These are phyloP conservation scores for Scotopteryx bipunctaria DNA, from an alignment of 2,888 invertebrate genomes.

Conservation along the genomic window DNA sequence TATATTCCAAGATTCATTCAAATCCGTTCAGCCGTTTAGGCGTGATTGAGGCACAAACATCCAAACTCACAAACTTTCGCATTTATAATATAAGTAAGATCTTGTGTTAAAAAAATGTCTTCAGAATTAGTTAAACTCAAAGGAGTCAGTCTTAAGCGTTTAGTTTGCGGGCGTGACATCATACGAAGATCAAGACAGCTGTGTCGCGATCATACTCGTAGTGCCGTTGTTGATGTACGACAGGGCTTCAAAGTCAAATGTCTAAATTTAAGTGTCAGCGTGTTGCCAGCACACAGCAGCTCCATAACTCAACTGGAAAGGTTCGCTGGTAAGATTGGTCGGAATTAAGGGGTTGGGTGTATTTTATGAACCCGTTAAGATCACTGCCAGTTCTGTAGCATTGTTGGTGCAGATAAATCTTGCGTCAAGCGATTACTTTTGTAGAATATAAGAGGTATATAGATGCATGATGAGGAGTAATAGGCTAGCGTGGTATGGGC, in stretches of 20 bases:
- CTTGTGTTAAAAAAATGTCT: too few species aligned
- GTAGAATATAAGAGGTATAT: too few species aligned
- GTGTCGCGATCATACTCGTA: slow-evolving; percentile 35
- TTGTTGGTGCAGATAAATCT: not conserved
- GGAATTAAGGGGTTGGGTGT: slow-evolving; percentile 4
- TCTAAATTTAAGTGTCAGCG: slow-evolving; percentile 49
- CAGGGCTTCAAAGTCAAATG: slow-evolving; percentile 42
- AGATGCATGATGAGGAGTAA: too few species aligned
- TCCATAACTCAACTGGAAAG: slow-evolving; percentile 38
- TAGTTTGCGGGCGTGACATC: not conserved
- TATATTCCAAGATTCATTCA: too few species aligned
- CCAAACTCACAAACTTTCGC: too few species aligned
- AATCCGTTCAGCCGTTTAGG: too few species aligned
- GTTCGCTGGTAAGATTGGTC: slow-evolving; percentile 3
- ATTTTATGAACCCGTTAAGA: slow-evolving; percentile 2
- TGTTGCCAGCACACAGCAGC: slow-evolving; percentile 50
- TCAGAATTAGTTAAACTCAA: too few species aligned
- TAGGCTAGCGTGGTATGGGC: too few species aligned
- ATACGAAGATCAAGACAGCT: slow-evolving; percentile 25
- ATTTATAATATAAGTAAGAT: too few species aligned
- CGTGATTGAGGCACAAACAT: too few species aligned
- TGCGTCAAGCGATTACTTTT: too few species aligned
- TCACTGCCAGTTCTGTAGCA: not conserved
- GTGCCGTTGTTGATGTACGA: slow-evolving; percentile 37
- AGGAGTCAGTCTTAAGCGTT: too few species aligned